Evolutionary conservation across 1,140 invertebrate genomes (phyloP), one percentile per base, ranked within the genome.

Genomic region (Ceratina calcarata): DNA sequence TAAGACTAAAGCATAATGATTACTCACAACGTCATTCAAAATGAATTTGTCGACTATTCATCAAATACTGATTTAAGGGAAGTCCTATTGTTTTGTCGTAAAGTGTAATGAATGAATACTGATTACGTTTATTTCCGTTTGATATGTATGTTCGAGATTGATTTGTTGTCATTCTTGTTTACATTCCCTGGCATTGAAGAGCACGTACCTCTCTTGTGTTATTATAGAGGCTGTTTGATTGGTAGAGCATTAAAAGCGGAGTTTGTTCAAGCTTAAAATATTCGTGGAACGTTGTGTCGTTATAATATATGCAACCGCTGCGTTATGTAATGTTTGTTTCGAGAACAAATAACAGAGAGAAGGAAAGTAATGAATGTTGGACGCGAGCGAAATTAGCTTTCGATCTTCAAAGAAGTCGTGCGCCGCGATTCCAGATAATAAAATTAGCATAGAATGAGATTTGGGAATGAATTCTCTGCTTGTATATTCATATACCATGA

Each of bases 371-470:
- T 60, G 70, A 60, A 22, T 32, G 57, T 45, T 22, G 70, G 37
- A 61, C 49, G 20, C 37, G 57, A 27, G 20, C 20, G 49, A 74
- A 74, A 64, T 64, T 74, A 64, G n/a, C 72, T 55, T 32, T 55
- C 45, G 72, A 37, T 37, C 60, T 55, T 74, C 20, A 22, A 74
- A 71, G 53, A 71, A 74, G 22, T 73, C 71, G 45, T 27, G 24
- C 71, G 20, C 71, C 16, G 27, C 49, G 72, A 74, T 74, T 65
- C 53, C 24, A 65, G 61, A 65, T 74, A 74, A 74, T 74, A 64
- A 74, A 74, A 74, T 74, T 74, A 74, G 72, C 72, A 74, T 74
- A 74, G 72, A 74, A 74, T 74, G 20, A 65, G 61, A 65, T 74
- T 53, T 74, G 12, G 27, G 27, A 74, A 62, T 49, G 16, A 20